Percentiles rank a stretch among this genome's conserved stretches.
phyloP scores from a whole-genome alignment of 2,113 vertebrate genomes.

The Dromaius novaehollandiae region DNA sequence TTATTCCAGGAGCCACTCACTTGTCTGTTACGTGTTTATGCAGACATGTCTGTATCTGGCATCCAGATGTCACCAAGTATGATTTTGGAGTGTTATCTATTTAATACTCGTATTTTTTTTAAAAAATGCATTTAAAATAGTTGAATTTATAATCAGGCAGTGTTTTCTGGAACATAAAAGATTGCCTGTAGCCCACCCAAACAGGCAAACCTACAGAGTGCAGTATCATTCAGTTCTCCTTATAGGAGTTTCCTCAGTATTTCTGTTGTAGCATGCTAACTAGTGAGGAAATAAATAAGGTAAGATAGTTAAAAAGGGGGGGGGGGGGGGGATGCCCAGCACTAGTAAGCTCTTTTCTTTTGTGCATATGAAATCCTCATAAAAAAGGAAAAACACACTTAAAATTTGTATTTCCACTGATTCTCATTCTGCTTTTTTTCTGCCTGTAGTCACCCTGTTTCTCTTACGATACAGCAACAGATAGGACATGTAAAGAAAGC shows the following conservation, averaged over 20 bases:
- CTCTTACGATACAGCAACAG: background rate
- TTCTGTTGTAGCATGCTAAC: background rate
- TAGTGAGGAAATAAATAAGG: background rate
- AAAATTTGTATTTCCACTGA: background rate
- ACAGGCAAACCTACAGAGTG: background rate
- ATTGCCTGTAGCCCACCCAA: background rate
- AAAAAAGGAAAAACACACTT: background rate
- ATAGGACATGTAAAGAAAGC: background rate
- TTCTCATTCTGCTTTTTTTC: background rate
- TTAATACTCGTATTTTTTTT: background rate
- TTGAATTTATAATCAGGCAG: background rate
- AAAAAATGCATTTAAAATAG: background rate
- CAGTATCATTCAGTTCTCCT: background rate
- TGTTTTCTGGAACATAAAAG: background rate
- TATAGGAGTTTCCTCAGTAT: background rate
- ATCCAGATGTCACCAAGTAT: background rate
- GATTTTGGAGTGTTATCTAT: background rate
- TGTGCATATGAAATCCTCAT: background rate
- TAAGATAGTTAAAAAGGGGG: background rate
- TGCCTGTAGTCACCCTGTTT: background rate
- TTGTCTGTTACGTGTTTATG: background rate
- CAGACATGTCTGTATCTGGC: background rate
- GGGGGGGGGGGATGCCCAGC: background rate
- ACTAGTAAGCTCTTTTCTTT: background rate
- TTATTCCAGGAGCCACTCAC: background rate